Evolutionary conservation across 2,888 invertebrate genomes (phyloP).

Genomic region (Carterocephalus palaemon): DNA sequence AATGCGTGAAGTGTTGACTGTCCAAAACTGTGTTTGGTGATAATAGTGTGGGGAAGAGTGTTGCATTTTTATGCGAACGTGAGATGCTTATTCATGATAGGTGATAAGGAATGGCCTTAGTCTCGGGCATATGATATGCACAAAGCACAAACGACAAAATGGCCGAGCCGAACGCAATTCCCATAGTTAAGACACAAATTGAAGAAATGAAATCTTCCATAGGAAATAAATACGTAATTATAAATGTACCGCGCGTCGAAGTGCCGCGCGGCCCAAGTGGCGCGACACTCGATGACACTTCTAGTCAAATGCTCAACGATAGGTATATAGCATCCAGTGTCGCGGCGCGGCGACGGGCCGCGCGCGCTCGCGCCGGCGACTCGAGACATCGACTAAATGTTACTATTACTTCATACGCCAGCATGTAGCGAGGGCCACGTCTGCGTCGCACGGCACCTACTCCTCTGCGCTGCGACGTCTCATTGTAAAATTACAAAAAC

Average conservation of each 20-base stretch:
- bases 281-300: conserved; percentile 38
- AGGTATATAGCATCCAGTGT: conserved; percentile 46
- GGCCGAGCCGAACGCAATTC: conserved; percentile 60
- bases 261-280: conserved; percentile 28
- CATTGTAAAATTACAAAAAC: conserved; percentile 58
- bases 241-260: conserved; percentile 38
- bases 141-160: conserved; percentile 52
- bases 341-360: conserved; percentile 36
- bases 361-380: conserved; percentile 38
- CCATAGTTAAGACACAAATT: conserved; percentile 67
- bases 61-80: conserved; percentile 51
- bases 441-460: conserved; percentile 53
- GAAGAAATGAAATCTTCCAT: conserved; percentile 73
- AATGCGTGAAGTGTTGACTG: conserved; percentile 53
- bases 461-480: conserved; percentile 52
- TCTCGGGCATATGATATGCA: conserved; percentile 60
- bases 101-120: conserved; percentile 52
- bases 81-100: conserved; percentile 40
- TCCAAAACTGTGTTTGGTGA: conserved; percentile 51
- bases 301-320: conserved; percentile 70
- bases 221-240: conserved; percentile 72
- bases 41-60: conserved; percentile 47
- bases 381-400: conserved; percentile 77
- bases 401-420: conserved; percentile 68
- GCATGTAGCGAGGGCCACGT: conserved; percentile 44